phyloP scores from a whole-genome alignment of 2,797 vertebrate genomes.

The Crenuchus spilurus region DNA sequence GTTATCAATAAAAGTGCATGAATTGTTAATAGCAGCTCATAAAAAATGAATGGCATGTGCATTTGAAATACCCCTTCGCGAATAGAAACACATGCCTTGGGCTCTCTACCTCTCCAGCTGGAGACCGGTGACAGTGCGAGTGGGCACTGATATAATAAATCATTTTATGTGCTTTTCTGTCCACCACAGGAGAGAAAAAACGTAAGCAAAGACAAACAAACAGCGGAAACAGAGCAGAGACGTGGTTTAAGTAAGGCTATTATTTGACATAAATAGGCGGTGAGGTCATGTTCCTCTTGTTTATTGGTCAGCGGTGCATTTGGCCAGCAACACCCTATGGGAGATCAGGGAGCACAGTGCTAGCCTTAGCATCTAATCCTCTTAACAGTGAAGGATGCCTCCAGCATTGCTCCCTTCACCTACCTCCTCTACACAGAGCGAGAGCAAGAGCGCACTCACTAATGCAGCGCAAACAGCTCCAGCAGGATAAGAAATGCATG shows the following conservation, averaged over 20 bases:
- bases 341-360: constrained; percentile 18
- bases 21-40: constrained; percentile 33
- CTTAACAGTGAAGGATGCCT: constrained; percentile 36
- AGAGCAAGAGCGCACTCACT: not conserved
- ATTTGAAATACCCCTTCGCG: constrained; percentile 15
- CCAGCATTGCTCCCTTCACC: constrained; percentile 17
- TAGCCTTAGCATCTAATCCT: constrained; percentile 36
- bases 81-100: not conserved
- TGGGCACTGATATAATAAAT: not conserved
- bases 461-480: constrained; percentile 19
- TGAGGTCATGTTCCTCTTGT: constrained; percentile 57
- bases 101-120: not conserved
- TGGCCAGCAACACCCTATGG: constrained; percentile 7
- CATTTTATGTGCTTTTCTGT: not conserved
- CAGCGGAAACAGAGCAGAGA: not conserved
- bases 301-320: constrained; percentile 49
- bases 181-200: not conserved
- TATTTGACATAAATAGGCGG: constrained; percentile 51
- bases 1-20: constrained; percentile 35
- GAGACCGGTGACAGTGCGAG: not conserved
- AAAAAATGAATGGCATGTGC: constrained; percentile 16
- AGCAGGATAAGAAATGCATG: constrained; percentile 21
- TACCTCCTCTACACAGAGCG: constrained; percentile 12
- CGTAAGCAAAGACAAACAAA: constrained; percentile 19
- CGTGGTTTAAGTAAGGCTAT: constrained; percentile 19